Percentiles rank a stretch among this genome's conserved stretches.
Conservation (phyloP, 2,888 invertebrate genomes). For the Tetropium fuscum region DNA sequence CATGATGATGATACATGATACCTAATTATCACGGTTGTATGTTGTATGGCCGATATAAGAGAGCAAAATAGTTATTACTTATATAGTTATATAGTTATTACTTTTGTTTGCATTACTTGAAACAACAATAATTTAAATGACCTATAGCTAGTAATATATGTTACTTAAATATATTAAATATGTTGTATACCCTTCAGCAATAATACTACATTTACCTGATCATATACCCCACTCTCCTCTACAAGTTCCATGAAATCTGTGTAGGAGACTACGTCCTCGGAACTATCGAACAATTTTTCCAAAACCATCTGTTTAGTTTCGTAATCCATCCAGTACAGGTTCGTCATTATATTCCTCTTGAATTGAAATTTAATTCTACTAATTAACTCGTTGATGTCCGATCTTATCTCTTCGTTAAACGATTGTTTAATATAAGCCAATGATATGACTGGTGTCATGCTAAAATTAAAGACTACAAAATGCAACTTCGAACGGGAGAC, state of each 20-base stretch:
- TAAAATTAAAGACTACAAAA: conserved; percentile 37
- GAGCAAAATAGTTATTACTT: too few species aligned
- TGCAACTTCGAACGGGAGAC: too few species aligned
- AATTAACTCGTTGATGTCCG: conserved; percentile 54
- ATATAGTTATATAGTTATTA: too few species aligned
- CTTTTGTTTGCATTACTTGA: too few species aligned
- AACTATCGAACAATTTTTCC: conserved; percentile 55
- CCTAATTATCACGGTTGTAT: too few species aligned
- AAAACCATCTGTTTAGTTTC: conserved; percentile 55
- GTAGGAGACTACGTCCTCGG: conserved; percentile 55
- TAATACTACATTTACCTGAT: conserved; percentile 48
- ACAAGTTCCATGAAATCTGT: conserved; percentile 47
- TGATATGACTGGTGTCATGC: conserved; percentile 48
- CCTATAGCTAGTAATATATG: too few species aligned
- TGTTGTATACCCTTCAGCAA: too few species aligned
- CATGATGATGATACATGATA: too few species aligned
- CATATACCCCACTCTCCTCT: conserved; percentile 46
- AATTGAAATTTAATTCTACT: conserved; percentile 59
- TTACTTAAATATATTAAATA: too few species aligned
- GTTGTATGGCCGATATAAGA: too few species aligned
- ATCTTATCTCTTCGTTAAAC: conserved; percentile 54
- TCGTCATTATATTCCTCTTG: conserved; percentile 51
- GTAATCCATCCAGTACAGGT: conserved; percentile 60
- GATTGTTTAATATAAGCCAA: conserved; percentile 58
- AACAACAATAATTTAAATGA: too few species aligned